A percentile compares a stretch with the other conserved stretches of the same genome.
These are phyloP conservation scores for Cavia porcellus DNA, from an alignment of 2,113 vertebrate genomes.

Conservation along the genomic window DNA sequence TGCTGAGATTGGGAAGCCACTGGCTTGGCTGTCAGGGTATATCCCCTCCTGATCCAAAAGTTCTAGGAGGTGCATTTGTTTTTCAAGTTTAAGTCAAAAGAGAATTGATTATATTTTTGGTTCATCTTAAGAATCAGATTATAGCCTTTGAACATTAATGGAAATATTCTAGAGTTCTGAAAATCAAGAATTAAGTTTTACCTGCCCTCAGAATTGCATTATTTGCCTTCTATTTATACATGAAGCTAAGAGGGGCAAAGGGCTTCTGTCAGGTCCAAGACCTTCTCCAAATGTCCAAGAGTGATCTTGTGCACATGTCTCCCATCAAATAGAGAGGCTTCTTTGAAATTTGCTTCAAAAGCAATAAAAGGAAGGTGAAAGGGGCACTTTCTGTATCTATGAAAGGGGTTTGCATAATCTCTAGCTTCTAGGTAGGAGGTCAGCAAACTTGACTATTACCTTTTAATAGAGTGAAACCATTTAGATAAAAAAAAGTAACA, in stretches of 20 bases:
- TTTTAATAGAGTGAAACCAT: neutral
- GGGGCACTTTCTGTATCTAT: neutral
- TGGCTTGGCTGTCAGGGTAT: neutral
- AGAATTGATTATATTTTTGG: neutral
- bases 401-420: neutral
- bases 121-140: constrained; percentile 45
- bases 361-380: neutral
- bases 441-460: neutral
- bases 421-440: neutral
- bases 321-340: neutral
- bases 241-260: neutral
- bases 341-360: constrained; percentile 18
- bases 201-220: neutral
- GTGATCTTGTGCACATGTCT: neutral
- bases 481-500: constrained; percentile 3
- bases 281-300: constrained; percentile 21
- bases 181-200: constrained; percentile 42
- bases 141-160: constrained; percentile 3
- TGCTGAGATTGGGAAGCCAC: neutral
- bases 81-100: neutral
- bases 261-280: neutral
- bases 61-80: neutral
- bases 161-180: constrained; percentile 3
- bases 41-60: neutral
- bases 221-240: constrained; percentile 9